Percentiles rank a stretch among this genome's conserved stretches.
Conservation (phyloP, 2,113 vertebrate genomes). For the Alexandromys fortis region DNA sequence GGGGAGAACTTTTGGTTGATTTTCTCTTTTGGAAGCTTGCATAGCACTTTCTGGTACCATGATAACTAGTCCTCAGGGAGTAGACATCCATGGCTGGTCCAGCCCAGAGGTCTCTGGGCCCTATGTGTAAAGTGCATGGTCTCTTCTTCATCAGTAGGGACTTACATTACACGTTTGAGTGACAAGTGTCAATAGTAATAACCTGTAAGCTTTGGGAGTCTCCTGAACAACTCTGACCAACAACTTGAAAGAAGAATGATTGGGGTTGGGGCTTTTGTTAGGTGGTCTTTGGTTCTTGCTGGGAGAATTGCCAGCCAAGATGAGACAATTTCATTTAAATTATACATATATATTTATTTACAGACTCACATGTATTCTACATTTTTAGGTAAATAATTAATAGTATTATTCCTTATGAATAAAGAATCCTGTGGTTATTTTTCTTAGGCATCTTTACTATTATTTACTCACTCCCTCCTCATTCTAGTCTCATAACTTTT, state of each 20-base stretch:
- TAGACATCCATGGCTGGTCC: neutral
- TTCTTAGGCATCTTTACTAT: neutral
- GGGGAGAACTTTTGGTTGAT: neutral
- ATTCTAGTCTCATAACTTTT: neutral
- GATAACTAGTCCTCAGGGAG: neutral
- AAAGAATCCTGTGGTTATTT: neutral
- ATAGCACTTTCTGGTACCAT: neutral
- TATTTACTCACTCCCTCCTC: neutral
- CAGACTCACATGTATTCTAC: neutral
- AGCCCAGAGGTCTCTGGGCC: neutral
- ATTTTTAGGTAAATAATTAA: neutral
- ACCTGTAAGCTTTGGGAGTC: neutral
- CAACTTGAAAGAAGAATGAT: neutral
- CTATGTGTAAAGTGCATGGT: neutral
- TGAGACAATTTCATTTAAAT: neutral
- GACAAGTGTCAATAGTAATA: neutral
- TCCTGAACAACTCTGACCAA: neutral
- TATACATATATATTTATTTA: neutral
- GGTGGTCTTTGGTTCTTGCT: neutral
- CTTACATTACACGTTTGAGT: neutral
- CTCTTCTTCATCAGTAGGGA: neutral
- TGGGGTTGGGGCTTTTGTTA: neutral
- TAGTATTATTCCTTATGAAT: neutral
- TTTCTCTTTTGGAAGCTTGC: neutral
- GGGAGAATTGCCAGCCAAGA: neutral